These are phyloP conservation scores for Formica aserva DNA, from an alignment of 2,888 invertebrate species.

Conservation along the genomic window DNA sequence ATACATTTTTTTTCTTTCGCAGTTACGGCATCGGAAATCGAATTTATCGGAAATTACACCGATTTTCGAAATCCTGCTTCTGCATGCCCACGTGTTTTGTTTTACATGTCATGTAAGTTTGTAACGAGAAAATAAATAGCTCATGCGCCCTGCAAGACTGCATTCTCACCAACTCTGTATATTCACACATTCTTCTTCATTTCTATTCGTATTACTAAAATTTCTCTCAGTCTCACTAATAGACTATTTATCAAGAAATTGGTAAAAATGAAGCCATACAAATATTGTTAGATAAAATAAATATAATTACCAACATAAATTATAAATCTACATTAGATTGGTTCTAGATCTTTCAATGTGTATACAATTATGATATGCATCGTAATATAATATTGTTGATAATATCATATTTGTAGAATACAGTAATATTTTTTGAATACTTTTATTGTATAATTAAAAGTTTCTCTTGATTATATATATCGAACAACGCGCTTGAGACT, in stretches of 20 bases:
- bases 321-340: constrained; percentile 30
- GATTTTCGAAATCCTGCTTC: constrained; percentile 26
- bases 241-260: background rate
- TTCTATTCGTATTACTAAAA: background rate
- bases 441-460: constrained; percentile 23
- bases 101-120: constrained; percentile 53
- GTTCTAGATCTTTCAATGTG: background rate
- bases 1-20: background rate
- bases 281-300: constrained; percentile 34
- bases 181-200: too few species aligned
- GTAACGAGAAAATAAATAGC: constrained; percentile 45
- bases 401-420: constrained; percentile 1
- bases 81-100: constrained; percentile 48
- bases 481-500: background rate
- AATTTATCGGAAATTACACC: background rate
- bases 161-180: constrained; percentile 9
- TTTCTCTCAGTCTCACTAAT: background rate
- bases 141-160: constrained; percentile 33
- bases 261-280: background rate
- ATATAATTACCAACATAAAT: constrained; percentile 30
- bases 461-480: constrained; percentile 18
- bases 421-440: background rate
- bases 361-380: constrained; percentile 13
- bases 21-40: background rate
- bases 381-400: constrained; percentile 19